Conservation (phyloP, 64 coral and sea anemone species). For the Actinia equina region DNA sequence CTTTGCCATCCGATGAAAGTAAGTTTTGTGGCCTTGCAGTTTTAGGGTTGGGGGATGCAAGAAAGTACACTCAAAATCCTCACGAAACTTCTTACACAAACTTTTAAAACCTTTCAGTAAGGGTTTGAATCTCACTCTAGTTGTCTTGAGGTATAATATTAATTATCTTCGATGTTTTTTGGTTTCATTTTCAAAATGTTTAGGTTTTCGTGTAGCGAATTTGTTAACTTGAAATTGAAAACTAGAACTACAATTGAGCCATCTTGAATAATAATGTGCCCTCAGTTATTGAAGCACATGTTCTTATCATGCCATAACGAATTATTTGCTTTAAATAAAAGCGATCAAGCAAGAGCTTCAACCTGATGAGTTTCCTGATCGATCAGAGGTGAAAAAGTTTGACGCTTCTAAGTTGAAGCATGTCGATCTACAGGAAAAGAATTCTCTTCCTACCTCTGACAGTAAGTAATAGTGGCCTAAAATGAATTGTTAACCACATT, state of each 20-base stretch:
- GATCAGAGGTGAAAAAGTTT: conserved; percentile 60
- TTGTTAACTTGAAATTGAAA: neutral
- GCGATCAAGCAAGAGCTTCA: conserved; percentile 67
- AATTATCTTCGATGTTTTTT: neutral
- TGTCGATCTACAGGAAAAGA: conserved; percentile 45
- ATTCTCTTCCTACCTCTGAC: conserved; percentile 45
- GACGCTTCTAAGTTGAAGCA: conserved; percentile 51
- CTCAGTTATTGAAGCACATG: neutral
- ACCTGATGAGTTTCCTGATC: conserved; percentile 63
- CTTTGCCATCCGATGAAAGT: conserved; percentile 58
- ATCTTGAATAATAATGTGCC: neutral
- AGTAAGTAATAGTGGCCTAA: conserved; percentile 7
- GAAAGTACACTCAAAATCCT: neutral
- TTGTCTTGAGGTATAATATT: neutral
- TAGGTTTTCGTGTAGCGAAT: neutral
- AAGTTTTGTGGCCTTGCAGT: neutral
- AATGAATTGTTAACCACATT: neutral
- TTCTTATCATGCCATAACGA: neutral
- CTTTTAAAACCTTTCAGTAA: neutral
- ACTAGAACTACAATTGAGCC: neutral
- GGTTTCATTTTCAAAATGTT: neutral
- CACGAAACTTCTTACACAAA: neutral
- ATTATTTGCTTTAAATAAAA: neutral
- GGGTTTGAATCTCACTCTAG: neutral
- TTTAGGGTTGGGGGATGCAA: neutral